phyloP scores from a whole-genome alignment of 2,888 invertebrate species.

The Apantesis nais region DNA sequence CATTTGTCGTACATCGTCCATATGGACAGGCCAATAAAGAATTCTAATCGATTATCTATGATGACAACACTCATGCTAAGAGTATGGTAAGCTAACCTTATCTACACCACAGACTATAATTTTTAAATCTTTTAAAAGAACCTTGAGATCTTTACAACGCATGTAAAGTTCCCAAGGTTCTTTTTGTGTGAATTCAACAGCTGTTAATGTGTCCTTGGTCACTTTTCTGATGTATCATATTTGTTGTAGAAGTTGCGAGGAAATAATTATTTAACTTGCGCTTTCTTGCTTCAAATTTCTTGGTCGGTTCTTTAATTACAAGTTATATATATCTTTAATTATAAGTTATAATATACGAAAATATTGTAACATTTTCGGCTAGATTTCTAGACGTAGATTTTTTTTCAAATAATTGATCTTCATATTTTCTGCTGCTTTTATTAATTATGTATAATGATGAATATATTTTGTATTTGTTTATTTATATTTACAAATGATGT shows the following conservation, averaged over 20 bases:
- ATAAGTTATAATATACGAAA: neutral
- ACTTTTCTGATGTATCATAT: neutral
- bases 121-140: neutral
- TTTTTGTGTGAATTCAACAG: too few relatives aligned
- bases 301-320: too few relatives aligned
- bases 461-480: neutral
- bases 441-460: neutral
- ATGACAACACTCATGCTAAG: neutral
- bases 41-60: neutral
- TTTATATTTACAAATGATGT: neutral
- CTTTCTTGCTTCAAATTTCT: too few relatives aligned
- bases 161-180: neutral
- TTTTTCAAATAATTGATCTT: too few relatives aligned
- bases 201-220: neutral
- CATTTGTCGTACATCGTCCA: too few relatives aligned
- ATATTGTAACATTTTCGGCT: neutral
- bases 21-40: too few relatives aligned
- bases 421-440: neutral
- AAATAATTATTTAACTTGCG: too few relatives aligned
- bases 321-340: too few relatives aligned
- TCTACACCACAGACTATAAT: neutral
- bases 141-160: too few relatives aligned
- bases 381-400: neutral
- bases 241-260: too few relatives aligned
- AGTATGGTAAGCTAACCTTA: too few relatives aligned